These are phyloP conservation scores for Heterodera schachtii DNA, from an alignment of 1,140 invertebrate species.

Conservation along the genomic window DNA sequence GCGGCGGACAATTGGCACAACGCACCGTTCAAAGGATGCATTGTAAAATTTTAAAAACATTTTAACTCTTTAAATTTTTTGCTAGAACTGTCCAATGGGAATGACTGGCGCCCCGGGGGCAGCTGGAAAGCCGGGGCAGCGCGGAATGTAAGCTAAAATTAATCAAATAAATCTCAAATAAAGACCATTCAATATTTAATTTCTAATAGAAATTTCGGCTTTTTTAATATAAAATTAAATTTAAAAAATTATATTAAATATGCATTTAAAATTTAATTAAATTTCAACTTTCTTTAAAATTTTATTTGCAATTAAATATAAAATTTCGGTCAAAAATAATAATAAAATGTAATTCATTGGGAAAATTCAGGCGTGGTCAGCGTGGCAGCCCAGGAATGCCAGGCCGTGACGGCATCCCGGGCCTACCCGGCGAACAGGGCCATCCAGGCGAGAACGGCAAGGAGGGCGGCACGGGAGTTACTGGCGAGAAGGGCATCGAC, in stretches of 20 bases:
- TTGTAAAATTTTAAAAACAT: not conserved
- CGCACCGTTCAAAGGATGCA: constrained; percentile 28
- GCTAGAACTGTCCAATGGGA: constrained; percentile 46
- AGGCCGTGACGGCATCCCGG: constrained; percentile 24
- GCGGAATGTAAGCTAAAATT: constrained; percentile 32
- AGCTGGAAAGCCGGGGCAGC: constrained; percentile 45
- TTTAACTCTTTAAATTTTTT: constrained; percentile 6
- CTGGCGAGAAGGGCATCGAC: constrained; percentile 45
- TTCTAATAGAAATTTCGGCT: no score
- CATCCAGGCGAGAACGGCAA: constrained; percentile 39
- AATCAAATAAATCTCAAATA: no score
- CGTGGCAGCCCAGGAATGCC: constrained; percentile 13
- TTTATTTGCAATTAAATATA: no score
- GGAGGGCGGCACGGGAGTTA: constrained; percentile 40
- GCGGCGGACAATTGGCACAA: constrained; percentile 28
- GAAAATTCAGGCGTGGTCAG: not conserved
- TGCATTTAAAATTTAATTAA: no score
- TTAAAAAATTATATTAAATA: no score
- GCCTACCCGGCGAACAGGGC: constrained; percentile 22
- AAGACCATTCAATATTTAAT: no score
- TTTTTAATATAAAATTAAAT: no score
- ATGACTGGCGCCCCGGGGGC: constrained; percentile 34
- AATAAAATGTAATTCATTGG: no score
- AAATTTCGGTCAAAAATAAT: no score
- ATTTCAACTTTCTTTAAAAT: no score